These are phyloP conservation scores for Psittacus erithacus DNA, from an alignment of 2,113 vertebrate species.

Conservation along the genomic window DNA sequence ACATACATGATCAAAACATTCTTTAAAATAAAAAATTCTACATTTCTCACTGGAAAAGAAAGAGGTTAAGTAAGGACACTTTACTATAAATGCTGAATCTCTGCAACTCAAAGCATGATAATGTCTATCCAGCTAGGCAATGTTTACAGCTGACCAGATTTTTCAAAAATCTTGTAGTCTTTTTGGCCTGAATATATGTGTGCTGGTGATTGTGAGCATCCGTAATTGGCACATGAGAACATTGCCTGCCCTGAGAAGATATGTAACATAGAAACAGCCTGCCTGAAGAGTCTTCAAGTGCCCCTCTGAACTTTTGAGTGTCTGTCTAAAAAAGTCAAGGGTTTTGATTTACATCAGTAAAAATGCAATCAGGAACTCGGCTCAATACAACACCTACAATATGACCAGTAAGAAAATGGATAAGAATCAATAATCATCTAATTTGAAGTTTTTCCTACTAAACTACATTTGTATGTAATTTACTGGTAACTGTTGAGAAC, in stretches of 20 bases:
- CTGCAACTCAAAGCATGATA: background rate
- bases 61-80: background rate
- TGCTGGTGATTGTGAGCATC: background rate
- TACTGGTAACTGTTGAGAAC: background rate
- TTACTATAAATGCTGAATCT: background rate
- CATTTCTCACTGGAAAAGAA: background rate
- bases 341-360: background rate
- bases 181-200: background rate
- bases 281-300: background rate
- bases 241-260: background rate
- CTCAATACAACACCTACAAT: background rate
- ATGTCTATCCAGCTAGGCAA: background rate
- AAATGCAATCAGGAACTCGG: background rate
- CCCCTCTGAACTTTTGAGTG: background rate
- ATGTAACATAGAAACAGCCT: background rate
- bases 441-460: background rate
- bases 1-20: fast-evolving
- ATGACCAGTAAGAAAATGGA: background rate
- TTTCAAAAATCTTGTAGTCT: background rate
- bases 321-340: background rate
- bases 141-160: background rate
- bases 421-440: background rate
- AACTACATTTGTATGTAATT: background rate
- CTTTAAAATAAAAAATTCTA: background rate
- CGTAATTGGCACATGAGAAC: fast-evolving